Conservation (phyloP, 1,140 invertebrate species). For the Drosophila carrolli region DNA sequence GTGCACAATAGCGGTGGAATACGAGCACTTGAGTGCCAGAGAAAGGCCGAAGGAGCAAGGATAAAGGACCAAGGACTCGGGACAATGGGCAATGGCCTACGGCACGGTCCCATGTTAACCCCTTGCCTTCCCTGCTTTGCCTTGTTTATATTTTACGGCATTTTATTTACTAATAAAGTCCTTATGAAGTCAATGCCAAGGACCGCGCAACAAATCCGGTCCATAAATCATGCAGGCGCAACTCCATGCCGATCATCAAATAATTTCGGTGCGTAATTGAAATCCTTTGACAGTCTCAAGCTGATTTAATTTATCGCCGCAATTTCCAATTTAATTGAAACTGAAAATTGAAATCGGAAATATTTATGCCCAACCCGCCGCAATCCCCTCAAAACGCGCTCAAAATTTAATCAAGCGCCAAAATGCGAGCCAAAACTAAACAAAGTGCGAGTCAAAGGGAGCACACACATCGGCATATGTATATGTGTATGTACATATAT, state of each 20-base stretch:
- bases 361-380: constrained; percentile 56
- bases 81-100: constrained; percentile 38
- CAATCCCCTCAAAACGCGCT: background rate
- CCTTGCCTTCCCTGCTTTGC: background rate
- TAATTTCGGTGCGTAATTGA: constrained; percentile 26
- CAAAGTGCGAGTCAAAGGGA: constrained; percentile 53
- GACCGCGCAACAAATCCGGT: constrained; percentile 8
- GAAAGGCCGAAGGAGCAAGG: constrained; percentile 22
- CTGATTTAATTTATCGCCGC: constrained; percentile 39
- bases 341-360: constrained; percentile 55
- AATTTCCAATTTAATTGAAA: constrained; percentile 71
- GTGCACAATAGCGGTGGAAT: constrained; percentile 21
- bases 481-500: constrained; percentile 1
- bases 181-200: constrained; percentile 44
- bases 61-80: constrained; percentile 16
- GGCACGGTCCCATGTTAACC: constrained; percentile 9
- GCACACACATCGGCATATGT: constrained; percentile 3
- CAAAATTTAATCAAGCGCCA: constrained; percentile 76
- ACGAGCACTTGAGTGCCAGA: constrained; percentile 32
- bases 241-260: background rate
- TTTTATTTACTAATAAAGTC: constrained; percentile 65
- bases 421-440: constrained; percentile 75
- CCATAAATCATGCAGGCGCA: constrained; percentile 39
- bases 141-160: constrained; percentile 47
- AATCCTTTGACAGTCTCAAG: constrained; percentile 29